Evolutionary conservation across 2,888 invertebrate species (phyloP).

Genomic region (Lithodes maja): DNA sequence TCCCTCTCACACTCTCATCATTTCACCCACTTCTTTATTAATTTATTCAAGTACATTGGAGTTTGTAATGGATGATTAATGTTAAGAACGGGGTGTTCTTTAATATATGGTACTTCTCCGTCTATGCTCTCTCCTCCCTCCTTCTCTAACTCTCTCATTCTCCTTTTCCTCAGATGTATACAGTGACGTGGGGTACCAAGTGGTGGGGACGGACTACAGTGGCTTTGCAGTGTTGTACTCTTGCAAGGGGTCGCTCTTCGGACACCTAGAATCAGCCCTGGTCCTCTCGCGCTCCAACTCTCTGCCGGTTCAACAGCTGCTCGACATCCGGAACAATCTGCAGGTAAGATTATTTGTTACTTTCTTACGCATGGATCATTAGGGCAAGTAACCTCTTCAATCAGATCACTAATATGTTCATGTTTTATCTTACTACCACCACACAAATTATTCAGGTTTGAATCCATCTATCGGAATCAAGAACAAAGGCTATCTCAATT

Average conservation of each 20-base stretch:
- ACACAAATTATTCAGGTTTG: too few species aligned
- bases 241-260: conserved; percentile 40
- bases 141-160: too few species aligned
- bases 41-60: too few species aligned
- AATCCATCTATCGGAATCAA: too few species aligned
- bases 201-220: conserved; percentile 49
- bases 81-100: too few species aligned
- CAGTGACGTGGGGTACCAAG: conserved; percentile 33
- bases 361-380: too few species aligned
- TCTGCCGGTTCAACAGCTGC: conserved; percentile 21
- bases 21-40: neutral
- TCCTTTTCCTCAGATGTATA: conserved; percentile 22
- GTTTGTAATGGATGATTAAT: too few species aligned
- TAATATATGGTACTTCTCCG: neutral
- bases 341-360: conserved; percentile 8
- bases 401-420: too few species aligned
- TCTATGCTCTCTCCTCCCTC: neutral
- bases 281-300: conserved; percentile 24
- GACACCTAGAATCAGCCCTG: conserved; percentile 43
- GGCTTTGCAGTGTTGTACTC: conserved; percentile 45
- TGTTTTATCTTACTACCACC: too few species aligned
- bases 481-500: too few species aligned
- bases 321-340: conserved; percentile 11
- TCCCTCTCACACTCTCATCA: neutral
- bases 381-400: too few species aligned